Conservation (phyloP, 2,113 vertebrate species). For the Cygnus atratus region DNA sequence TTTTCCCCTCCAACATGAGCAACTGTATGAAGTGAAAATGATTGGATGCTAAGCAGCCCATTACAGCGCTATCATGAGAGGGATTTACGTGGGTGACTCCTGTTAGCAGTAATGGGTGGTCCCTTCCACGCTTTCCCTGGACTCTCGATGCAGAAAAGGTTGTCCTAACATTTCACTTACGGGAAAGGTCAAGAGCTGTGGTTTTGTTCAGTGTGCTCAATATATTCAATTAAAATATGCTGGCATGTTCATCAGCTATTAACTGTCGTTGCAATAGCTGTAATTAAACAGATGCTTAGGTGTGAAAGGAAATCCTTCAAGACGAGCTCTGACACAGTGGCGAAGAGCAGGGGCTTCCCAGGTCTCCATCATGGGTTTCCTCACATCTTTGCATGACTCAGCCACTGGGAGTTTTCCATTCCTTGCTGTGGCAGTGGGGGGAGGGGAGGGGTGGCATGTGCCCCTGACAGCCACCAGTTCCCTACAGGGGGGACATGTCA, state of each 20-base stretch:
- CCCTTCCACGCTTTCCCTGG: not conserved
- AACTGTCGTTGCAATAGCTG: constrained; percentile 46
- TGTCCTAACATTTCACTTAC: constrained; percentile 39
- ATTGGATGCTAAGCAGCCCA: not conserved
- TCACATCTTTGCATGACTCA: not conserved
- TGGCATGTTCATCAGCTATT: constrained; percentile 56
- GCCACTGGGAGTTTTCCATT: not conserved
- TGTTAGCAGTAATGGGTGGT: not conserved
- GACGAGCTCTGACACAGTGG: not conserved
- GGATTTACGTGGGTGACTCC: constrained; percentile 9
- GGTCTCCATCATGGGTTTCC: not conserved
- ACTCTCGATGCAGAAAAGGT: not conserved
- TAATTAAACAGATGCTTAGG: constrained; percentile 56
- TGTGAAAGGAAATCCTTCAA: constrained; percentile 30
- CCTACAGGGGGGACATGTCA: not conserved
- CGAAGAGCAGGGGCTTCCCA: not conserved
- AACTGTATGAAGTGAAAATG: constrained; percentile 13
- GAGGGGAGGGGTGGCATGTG: too few relatives aligned
- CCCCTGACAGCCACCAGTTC: fast-evolving
- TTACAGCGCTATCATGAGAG: not conserved
- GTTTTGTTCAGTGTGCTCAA: constrained; percentile 45
- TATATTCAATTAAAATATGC: constrained; percentile 62
- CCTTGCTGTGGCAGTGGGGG: not conserved
- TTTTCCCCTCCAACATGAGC: not conserved
- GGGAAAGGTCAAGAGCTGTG: constrained; percentile 54